Conservation (phyloP, 2,113 vertebrate species). For the Alexandromys fortis region DNA sequence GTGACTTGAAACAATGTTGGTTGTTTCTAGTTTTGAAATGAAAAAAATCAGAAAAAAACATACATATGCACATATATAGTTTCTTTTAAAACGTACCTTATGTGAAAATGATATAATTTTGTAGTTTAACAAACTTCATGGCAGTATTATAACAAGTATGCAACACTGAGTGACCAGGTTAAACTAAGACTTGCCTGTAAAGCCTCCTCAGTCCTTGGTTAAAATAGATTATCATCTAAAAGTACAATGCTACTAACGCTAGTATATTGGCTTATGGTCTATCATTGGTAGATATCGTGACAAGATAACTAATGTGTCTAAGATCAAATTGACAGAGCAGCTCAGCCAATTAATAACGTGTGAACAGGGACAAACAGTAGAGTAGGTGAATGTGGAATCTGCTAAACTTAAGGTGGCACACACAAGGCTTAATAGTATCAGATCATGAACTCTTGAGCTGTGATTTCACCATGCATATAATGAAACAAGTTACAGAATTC, state of each 20-base stretch:
- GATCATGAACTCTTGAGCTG: neutral
- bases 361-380: neutral
- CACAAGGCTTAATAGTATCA: neutral
- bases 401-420: neutral
- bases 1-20: neutral
- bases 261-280: neutral
- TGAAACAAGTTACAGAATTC: neutral
- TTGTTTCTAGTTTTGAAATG: neutral
- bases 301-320: neutral
- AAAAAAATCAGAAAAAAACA: neutral
- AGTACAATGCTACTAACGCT: neutral
- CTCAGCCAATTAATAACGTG: neutral
- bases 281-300: neutral
- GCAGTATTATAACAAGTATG: neutral
- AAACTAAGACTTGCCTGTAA: neutral
- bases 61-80: neutral
- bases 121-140: neutral
- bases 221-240: neutral
- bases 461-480: neutral
- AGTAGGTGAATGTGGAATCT: neutral
- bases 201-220: neutral
- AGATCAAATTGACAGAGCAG: neutral
- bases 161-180: neutral
- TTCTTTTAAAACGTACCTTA: neutral
- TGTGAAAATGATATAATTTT: neutral